Conservation (phyloP, 64 coral and sea anemone species). For the Catalaphyllia jardinei region DNA sequence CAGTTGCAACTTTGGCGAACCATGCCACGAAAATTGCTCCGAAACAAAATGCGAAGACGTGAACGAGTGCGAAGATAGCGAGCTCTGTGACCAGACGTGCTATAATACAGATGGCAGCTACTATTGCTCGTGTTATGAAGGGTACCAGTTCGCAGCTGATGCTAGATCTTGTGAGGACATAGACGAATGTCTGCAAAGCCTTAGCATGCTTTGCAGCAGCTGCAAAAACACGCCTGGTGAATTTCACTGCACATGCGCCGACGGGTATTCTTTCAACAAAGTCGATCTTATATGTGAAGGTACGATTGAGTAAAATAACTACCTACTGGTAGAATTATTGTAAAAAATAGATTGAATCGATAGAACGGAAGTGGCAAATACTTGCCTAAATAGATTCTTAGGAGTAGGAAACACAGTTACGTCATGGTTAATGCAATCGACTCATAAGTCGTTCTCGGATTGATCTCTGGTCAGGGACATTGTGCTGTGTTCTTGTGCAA, state of each 20-base stretch:
- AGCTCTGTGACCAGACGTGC: slow-evolving; percentile 59
- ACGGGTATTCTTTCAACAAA: slow-evolving; percentile 46
- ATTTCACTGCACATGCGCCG: slow-evolving; percentile 58
- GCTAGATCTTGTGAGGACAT: slow-evolving; percentile 58
- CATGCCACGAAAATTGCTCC: slow-evolving; percentile 25
- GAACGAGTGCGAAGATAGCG: slow-evolving; percentile 43
- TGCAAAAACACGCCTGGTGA: slow-evolving; percentile 64
- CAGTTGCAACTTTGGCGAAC: slow-evolving; percentile 37
- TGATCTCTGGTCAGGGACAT: no score
- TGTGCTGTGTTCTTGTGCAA: no score
- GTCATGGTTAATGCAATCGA: no score
- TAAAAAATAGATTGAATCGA: no score
- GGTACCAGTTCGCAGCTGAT: slow-evolving; percentile 32
- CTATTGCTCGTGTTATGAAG: slow-evolving; percentile 53
- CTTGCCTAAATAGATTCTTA: no score
- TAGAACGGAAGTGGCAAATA: no score
- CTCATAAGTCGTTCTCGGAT: no score
- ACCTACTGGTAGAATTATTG: no score
- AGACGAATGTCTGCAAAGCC: slow-evolving; percentile 59
- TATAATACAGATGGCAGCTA: slow-evolving; percentile 59
- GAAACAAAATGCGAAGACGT: slow-evolving; percentile 65
- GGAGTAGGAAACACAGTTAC: no score
- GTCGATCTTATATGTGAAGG: slow-evolving; percentile 48
- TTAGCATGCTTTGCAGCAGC: background rate
- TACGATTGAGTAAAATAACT: slow-evolving; percentile 12